Evolutionary conservation across 1,140 invertebrate genomes (phyloP).

Genomic region (Zaprionus camerounensis): DNA sequence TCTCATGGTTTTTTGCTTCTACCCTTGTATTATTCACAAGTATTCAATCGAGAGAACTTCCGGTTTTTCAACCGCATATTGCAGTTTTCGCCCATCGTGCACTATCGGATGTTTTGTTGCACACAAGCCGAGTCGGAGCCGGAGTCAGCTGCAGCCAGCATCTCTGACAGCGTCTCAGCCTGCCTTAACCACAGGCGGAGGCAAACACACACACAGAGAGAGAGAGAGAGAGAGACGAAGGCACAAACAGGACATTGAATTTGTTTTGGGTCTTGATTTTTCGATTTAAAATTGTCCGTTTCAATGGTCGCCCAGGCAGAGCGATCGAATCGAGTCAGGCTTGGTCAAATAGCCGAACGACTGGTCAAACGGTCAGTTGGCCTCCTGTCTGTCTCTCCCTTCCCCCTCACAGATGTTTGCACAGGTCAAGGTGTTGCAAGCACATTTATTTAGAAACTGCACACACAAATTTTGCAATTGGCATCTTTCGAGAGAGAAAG

Average conservation of each 20-base stretch:
- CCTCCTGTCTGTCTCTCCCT: too few species aligned
- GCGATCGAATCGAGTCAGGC: constrained; percentile 11
- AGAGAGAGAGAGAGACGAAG: neutral
- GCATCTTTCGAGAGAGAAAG: constrained; percentile 40
- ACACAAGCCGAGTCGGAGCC: constrained; percentile 3
- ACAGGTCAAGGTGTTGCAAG: constrained; percentile 58
- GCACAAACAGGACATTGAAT: constrained; percentile 78
- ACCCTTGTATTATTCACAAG: constrained; percentile 44
- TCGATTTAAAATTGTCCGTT: constrained; percentile 79
- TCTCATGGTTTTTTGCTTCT: neutral
- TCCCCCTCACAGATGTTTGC: neutral
- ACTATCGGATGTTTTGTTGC: constrained; percentile 36
- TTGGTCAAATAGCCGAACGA: constrained; percentile 8
- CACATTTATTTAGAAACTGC: constrained; percentile 66
- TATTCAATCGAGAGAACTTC: constrained; percentile 60
- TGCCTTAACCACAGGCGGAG: constrained; percentile 19
- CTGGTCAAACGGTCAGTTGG: constrained; percentile 15
- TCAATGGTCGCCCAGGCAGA: constrained; percentile 55
- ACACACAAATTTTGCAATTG: constrained; percentile 56
- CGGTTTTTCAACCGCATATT: constrained; percentile 73
- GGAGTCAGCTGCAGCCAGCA: neutral
- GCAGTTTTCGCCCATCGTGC: constrained; percentile 72
- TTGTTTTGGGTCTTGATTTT: constrained; percentile 82
- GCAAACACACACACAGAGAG: constrained; percentile 17
- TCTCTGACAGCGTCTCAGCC: neutral